A percentile compares a stretch with the other conserved stretches of the same genome.
Conservation (phyloP, 2,888 invertebrate species). For the Biston betularia region DNA sequence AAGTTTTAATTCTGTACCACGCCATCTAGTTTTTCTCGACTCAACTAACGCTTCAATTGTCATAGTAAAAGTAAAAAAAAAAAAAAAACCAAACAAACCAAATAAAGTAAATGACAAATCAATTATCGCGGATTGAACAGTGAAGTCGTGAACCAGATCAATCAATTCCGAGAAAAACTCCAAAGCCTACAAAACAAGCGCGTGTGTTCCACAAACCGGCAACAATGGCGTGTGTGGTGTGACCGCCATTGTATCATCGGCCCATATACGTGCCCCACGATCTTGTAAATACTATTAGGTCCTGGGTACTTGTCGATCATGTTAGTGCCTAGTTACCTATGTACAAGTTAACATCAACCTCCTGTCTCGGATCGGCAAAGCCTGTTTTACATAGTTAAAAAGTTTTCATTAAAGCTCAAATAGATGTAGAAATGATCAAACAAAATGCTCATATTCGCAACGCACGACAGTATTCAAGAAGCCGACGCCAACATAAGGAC, state of each 20-base stretch:
- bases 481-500: neutral
- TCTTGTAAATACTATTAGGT: neutral
- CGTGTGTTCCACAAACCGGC: conserved; percentile 27
- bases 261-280: conserved; percentile 28
- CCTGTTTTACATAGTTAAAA: too few relatives aligned
- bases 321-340: neutral
- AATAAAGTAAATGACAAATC: neutral
- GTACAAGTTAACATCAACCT: neutral
- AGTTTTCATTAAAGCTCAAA: too few relatives aligned
- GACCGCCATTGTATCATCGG: conserved; percentile 44
- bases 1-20: too few relatives aligned
- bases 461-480: neutral
- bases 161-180: conserved; percentile 6
- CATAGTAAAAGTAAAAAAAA: too few relatives aligned
- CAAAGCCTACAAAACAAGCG: conserved; percentile 8
- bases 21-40: too few relatives aligned
- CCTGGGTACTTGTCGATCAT: neutral
- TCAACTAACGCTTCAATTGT: too few relatives aligned
- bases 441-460: too few relatives aligned
- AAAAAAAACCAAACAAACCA: too few relatives aligned
- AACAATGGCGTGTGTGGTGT: conserved; percentile 17
- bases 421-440: too few relatives aligned
- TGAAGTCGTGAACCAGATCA: conserved; percentile 13
- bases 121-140: conserved; percentile 2
- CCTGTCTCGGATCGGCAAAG: neutral